Evolutionary conservation across 1,140 invertebrate species (phyloP).

Genomic region (Zeugodacus cucurbitae): DNA sequence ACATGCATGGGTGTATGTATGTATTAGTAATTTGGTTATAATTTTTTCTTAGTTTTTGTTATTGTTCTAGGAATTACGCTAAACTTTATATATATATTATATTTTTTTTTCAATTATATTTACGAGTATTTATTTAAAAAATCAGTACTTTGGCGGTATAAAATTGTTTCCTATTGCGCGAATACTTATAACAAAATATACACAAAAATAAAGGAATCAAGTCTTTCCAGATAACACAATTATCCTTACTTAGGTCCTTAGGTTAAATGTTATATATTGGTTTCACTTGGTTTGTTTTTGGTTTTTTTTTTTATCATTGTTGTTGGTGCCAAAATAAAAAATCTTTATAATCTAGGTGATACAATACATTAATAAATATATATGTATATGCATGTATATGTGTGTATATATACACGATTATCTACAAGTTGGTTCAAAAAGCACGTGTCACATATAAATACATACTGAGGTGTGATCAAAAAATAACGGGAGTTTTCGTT

Average conservation of each 20-base stretch:
- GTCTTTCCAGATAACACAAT: conserved; percentile 28
- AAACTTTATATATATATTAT: neutral
- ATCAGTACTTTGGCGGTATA: conserved; percentile 38
- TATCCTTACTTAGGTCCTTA: conserved; percentile 32
- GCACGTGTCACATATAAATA: neutral
- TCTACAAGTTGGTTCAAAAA: neutral
- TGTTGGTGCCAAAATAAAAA: neutral
- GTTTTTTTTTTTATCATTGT: neutral
- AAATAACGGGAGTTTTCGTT: too few relatives aligned
- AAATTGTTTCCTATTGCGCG: conserved; percentile 35
- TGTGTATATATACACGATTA: neutral
- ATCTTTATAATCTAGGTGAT: neutral
- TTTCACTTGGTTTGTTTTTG: neutral
- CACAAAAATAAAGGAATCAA: conserved; percentile 30
- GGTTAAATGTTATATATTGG: neutral
- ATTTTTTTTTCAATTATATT: neutral
- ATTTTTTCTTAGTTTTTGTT: neutral
- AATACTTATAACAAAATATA: conserved; percentile 40
- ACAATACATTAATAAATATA: neutral
- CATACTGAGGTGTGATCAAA: too few relatives aligned
- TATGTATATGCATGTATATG: neutral
- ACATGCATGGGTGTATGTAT: neutral
- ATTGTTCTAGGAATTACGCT: neutral
- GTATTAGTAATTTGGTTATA: neutral
- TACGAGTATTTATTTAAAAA: conserved; percentile 36